These are phyloP conservation scores for Leistus spinibarbis DNA, from an alignment of 2,888 invertebrate species.

Conservation along the genomic window DNA sequence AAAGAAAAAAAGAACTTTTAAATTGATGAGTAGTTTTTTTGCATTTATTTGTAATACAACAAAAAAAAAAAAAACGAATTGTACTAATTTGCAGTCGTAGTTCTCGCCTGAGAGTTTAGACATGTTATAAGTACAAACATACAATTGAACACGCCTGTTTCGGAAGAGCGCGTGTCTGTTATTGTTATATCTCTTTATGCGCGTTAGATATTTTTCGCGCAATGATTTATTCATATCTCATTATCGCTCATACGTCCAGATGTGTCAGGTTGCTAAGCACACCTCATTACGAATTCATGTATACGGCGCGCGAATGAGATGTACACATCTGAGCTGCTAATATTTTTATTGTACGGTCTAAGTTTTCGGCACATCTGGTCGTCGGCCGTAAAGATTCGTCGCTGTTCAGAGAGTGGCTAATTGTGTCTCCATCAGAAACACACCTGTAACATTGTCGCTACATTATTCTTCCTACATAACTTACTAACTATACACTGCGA, in stretches of 20 bases:
- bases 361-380: slow-evolving; percentile 1
- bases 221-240: slow-evolving; percentile 1
- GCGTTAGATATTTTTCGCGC: background rate
- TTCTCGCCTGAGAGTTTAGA: no score
- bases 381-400: background rate
- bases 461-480: background rate
- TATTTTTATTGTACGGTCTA: slow-evolving; percentile 1
- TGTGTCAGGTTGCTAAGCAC: background rate
- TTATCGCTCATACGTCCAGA: background rate
- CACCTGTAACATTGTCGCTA: background rate
- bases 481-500: background rate
- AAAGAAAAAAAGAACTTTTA: background rate
- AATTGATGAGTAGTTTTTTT: background rate
- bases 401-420: background rate
- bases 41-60: background rate
- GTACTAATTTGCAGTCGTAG: no score
- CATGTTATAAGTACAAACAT: no score
- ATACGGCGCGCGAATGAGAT: background rate
- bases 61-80: no score
- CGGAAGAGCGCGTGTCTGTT: no score
- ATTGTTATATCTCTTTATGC: no score
- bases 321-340: no score
- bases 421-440: slow-evolving; percentile 3
- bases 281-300: slow-evolving; percentile 1
- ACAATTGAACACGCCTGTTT: no score